Evolutionary conservation across 2,797 vertebrate genomes (phyloP).

Genomic region (Paratrypauchen microcephalus): DNA sequence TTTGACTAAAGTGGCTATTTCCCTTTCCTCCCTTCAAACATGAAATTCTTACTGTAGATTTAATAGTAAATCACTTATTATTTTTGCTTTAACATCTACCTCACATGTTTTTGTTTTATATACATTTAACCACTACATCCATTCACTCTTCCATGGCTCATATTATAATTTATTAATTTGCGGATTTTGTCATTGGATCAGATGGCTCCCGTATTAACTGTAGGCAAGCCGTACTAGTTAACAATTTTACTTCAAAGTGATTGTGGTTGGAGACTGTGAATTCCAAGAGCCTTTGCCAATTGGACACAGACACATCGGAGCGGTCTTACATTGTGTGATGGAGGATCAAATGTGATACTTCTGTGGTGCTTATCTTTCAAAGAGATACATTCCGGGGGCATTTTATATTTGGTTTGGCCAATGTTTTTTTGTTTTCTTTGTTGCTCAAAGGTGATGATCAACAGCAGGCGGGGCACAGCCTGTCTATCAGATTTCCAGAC

Average conservation of each 20-base stretch:
- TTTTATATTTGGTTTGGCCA: conserved; percentile 18
- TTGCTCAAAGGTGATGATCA: conserved; percentile 23
- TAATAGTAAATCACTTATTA: conserved; percentile 27
- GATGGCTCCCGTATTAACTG: conserved; percentile 13
- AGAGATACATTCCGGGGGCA: conserved; percentile 57
- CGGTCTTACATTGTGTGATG: conserved; percentile 10
- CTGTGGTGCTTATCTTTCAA: conserved; percentile 20
- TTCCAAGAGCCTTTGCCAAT: conserved; percentile 15
- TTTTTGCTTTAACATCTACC: conserved; percentile 67
- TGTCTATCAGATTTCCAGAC: conserved; percentile 18
- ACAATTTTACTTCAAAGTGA: conserved; percentile 28
- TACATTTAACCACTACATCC: conserved; percentile 24
- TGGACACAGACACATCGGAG: conserved; percentile 3
- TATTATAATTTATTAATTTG: conserved; percentile 41
- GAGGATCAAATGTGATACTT: conserved; percentile 10
- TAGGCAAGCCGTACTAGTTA: conserved; percentile 3
- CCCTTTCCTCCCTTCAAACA: conserved; percentile 22
- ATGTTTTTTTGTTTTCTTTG: not conserved
- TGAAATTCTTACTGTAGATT: conserved; percentile 31
- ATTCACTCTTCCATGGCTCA: conserved; percentile 28
- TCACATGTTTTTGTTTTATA: conserved; percentile 55
- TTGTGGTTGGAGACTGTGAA: conserved; percentile 14
- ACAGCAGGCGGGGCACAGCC: conserved; percentile 39
- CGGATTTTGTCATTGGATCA: conserved; percentile 20
- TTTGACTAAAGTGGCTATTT: conserved; percentile 21